Evolutionary conservation across 37 sponge, comb jelly and placozoan species (phyloP).

Genomic region (Theonella swinhoei): DNA sequence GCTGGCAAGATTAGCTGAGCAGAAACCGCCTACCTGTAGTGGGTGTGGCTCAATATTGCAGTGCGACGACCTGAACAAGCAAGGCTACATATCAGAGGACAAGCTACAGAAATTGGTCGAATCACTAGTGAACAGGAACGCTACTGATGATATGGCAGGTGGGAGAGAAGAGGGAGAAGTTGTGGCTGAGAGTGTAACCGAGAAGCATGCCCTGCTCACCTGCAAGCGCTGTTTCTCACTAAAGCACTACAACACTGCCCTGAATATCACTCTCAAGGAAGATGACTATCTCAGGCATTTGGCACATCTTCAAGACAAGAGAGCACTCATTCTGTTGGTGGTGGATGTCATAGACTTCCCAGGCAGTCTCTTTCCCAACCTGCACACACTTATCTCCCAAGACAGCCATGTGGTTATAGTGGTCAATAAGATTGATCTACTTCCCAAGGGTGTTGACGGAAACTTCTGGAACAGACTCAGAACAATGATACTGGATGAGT

Average conservation of each 20-base stretch:
- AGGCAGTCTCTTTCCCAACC: slow-evolving; percentile 68
- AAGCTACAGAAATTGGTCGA: slow-evolving; percentile 6
- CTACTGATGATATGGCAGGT: neutral
- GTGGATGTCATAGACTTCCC: slow-evolving; percentile 87
- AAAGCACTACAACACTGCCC: slow-evolving; percentile 77
- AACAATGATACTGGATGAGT: slow-evolving; percentile 13
- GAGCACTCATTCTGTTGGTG: slow-evolving; percentile 70
- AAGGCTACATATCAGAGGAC: slow-evolving; percentile 46
- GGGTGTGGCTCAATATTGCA: slow-evolving; percentile 83
- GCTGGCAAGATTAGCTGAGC: too few species aligned
- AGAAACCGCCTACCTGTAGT: slow-evolving; percentile 42
- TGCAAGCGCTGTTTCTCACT: slow-evolving; percentile 84
- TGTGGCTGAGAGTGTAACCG: neutral
- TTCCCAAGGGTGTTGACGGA: slow-evolving; percentile 15
- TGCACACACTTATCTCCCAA: slow-evolving; percentile 38
- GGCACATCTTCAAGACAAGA: slow-evolving; percentile 43
- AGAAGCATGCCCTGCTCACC: slow-evolving; percentile 7
- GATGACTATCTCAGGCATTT: slow-evolving; percentile 72
- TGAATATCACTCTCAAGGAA: slow-evolving; percentile 49
- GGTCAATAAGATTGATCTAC: slow-evolving; percentile 82
- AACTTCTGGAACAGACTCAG: slow-evolving; percentile 24
- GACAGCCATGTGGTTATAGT: slow-evolving; percentile 59
- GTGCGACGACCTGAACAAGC: slow-evolving; percentile 4
- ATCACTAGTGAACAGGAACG: neutral
- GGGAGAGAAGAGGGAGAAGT: neutral